Evolutionary conservation across 2,113 vertebrate genomes (phyloP), one percentile per base, ranked within the genome.

Genomic region (Sinocyclocheilus anshuiensis): DNA sequence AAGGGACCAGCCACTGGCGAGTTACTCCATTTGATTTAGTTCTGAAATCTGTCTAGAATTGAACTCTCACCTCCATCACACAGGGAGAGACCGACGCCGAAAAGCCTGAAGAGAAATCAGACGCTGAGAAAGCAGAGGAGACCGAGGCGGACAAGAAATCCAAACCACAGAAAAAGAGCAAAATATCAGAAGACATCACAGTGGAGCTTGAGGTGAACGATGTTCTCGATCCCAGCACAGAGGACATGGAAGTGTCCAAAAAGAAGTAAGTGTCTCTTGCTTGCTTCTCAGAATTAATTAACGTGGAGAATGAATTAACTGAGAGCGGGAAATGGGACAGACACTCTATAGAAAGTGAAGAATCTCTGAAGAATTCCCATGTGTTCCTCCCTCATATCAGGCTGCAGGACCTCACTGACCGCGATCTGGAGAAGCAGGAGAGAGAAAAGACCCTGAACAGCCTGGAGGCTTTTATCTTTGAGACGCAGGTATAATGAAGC

Each of bases 391-490:
- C 36, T 85, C 6, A 4, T 39, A 29, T 83, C 91, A 99, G 98
- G 89, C 92, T 99, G 82, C 96, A 97, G 87, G 97, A 97, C 81
- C 86, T 99, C 90, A 99, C 97, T 0, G 87, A 96, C 81, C 94
- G 97, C 89, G 98, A 99, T 90, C 84, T 98, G 16, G 95, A 96
- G 87, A 99, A 99, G 89, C 97, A 99, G 2, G 98, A 98, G 84
- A 92, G 96, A 77, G 98, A 99, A 80, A 99, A 97, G 87, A 94
- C 95, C 0, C 96, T 98, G 9, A 99, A 99, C 92, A 98, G 94
- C 78, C 93, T 99, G 85, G 98, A 99, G 90, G 97, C 98, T 0
- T 99, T 99, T 89, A 96, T 99, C 89, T 99, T 99, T 92, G 98
- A 99, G 94, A 99, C 98, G 0, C 97, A 99, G 97, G 98, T 99